Conservation (phyloP, 92 coral and sea anemone genomes). For the Parazoanthus swiftii region DNA sequence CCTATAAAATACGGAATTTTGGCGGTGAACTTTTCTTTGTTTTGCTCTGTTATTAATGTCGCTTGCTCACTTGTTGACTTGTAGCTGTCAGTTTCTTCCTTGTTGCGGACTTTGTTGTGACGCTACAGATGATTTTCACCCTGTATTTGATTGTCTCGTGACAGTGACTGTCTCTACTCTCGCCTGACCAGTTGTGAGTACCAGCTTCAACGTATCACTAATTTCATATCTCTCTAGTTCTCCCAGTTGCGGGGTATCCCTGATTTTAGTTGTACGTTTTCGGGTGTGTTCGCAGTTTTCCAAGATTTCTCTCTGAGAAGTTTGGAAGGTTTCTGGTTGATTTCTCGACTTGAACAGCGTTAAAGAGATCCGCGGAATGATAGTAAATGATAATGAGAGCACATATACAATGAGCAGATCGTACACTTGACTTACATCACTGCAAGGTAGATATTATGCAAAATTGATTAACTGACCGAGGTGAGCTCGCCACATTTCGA, state of each 20-base stretch:
- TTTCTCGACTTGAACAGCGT: neutral
- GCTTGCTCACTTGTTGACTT: neutral
- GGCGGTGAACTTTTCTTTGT: conserved; percentile 5
- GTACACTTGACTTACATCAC: neutral
- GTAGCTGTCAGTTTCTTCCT: neutral
- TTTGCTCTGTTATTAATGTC: neutral
- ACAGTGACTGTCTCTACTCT: neutral
- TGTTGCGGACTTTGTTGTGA: neutral
- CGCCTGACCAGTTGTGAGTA: neutral
- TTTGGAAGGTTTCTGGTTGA: neutral
- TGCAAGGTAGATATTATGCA: neutral
- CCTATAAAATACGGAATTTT: conserved; percentile 10
- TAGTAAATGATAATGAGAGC: neutral
- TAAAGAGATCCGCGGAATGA: neutral
- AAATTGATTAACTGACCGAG: neutral
- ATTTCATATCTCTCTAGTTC: neutral
- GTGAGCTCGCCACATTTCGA: conserved; percentile 9
- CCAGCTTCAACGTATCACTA: neutral
- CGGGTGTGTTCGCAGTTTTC: neutral
- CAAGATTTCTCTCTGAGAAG: neutral
- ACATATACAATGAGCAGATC: neutral
- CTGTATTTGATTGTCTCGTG: neutral
- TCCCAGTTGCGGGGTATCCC: too few species aligned
- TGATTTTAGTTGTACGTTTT: too few species aligned
- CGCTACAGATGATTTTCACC: neutral